phyloP scores from a whole-genome alignment of 2,888 invertebrate genomes.

The Theretra japonica region DNA sequence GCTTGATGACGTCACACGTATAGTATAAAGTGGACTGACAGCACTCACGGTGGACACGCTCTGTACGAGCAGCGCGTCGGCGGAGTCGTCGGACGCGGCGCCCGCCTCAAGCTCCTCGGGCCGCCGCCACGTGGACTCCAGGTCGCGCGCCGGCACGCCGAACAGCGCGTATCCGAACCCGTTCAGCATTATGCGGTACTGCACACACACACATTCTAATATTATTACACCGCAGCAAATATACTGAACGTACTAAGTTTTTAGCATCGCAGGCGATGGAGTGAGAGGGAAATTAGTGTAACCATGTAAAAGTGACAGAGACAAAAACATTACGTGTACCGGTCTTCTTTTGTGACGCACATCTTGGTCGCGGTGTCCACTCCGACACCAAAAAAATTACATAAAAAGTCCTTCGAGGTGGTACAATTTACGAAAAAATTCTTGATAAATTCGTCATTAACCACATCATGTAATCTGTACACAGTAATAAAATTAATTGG shows the following conservation, averaged over 20 bases:
- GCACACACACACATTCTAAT: slow-evolving; percentile 36
- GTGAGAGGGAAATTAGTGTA: no score
- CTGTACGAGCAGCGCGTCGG: slow-evolving; percentile 84
- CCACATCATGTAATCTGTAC: no score
- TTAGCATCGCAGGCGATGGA: no score
- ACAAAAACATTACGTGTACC: neutral
- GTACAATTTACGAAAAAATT: no score
- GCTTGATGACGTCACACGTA: slow-evolving; percentile 43
- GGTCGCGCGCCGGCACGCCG: slow-evolving; percentile 89
- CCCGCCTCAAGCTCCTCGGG: slow-evolving; percentile 82
- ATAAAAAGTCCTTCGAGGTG: no score
- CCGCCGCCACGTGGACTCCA: slow-evolving; percentile 89
- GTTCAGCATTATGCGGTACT: slow-evolving; percentile 94
- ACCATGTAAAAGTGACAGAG: neutral
- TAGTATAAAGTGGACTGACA: slow-evolving; percentile 75
- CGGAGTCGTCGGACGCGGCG: slow-evolving; percentile 72
- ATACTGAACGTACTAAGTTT: no score
- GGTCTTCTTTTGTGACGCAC: no score
- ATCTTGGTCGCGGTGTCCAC: no score
- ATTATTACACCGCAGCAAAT: neutral
- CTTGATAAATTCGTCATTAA: no score
- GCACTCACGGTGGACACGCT: slow-evolving; percentile 86
- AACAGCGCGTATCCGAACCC: slow-evolving; percentile 92
- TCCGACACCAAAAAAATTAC: no score
- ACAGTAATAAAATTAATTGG: no score